Evolutionary conservation across 92 coral and sea anemone genomes (phyloP).

Genomic region (Palythoa grandis): DNA sequence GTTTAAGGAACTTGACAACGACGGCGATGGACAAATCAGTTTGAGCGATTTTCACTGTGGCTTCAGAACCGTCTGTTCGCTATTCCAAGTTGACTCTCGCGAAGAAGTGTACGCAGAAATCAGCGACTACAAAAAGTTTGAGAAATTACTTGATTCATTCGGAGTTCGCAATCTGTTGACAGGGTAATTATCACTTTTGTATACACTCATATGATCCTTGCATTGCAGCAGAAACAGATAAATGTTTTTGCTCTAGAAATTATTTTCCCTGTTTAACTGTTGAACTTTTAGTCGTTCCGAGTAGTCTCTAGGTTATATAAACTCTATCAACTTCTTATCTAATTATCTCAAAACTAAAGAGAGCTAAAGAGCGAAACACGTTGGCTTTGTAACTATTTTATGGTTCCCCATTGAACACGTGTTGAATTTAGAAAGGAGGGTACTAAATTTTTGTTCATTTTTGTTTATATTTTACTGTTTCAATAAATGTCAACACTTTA

Average conservation of each 20-base stretch:
- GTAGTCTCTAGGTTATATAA: background rate
- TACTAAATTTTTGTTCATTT: background rate
- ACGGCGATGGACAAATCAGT: conserved; percentile 85
- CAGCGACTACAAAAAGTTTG: conserved; percentile 68
- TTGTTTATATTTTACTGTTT: background rate
- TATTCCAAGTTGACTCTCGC: conserved; percentile 62
- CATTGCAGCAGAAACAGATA: background rate
- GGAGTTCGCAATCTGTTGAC: conserved; percentile 76
- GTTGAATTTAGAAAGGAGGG: background rate
- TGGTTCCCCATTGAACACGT: background rate
- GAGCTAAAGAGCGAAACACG: background rate
- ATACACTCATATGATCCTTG: background rate
- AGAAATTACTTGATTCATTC: conserved; percentile 77
- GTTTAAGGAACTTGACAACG: conserved; percentile 86
- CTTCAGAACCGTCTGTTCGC: conserved; percentile 76
- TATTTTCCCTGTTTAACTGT: background rate
- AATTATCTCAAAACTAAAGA: background rate
- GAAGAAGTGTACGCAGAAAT: conserved; percentile 50
- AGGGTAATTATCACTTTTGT: conserved; percentile 62
- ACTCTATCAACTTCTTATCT: background rate
- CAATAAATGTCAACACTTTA: background rate
- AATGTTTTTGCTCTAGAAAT: background rate
- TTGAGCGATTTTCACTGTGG: conserved; percentile 76
- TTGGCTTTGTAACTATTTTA: background rate
- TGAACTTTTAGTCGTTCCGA: background rate